Evolutionary conservation across 92 coral and sea anemone genomes (phyloP).

Genomic region (Plumapathes pennacea): DNA sequence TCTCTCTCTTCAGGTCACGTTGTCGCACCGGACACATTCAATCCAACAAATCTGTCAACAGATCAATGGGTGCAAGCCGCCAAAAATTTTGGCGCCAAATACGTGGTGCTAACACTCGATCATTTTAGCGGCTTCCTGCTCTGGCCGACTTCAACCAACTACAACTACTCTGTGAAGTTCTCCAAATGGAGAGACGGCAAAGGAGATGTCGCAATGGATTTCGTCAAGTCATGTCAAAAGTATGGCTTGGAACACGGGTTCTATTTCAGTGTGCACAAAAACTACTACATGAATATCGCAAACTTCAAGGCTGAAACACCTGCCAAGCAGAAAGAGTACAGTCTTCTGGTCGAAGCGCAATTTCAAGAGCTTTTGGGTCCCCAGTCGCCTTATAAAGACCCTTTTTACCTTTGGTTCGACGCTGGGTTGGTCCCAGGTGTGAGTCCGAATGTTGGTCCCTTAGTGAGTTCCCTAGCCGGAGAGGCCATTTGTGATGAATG

Average conservation of each 20-base stretch:
- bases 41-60: constrained; percentile 64
- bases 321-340: constrained; percentile 30
- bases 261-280: constrained; percentile 72
- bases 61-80: constrained; percentile 85
- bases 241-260: constrained; percentile 56
- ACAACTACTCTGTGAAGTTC: constrained; percentile 65
- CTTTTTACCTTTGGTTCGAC: constrained; percentile 83
- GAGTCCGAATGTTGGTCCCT: constrained; percentile 76
- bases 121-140: constrained; percentile 83
- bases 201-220: constrained; percentile 66
- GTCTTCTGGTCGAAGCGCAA: constrained; percentile 49
- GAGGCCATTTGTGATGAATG: constrained; percentile 79
- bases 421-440: constrained; percentile 67
- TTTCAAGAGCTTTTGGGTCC: constrained; percentile 49
- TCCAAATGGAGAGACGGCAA: constrained; percentile 76
- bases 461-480: constrained; percentile 55
- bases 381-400: constrained; percentile 52
- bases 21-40: constrained; percentile 59
- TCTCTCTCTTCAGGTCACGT: constrained; percentile 37
- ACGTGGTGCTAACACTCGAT: constrained; percentile 65
- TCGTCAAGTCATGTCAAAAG: constrained; percentile 64
- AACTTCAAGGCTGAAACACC: constrained; percentile 32
- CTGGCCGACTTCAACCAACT: constrained; percentile 71
- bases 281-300: constrained; percentile 75
- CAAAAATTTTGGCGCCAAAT: constrained; percentile 76